Percentiles rank a stretch among this genome's conserved stretches.
These are phyloP conservation scores for Taphrorychus bicolor DNA, from an alignment of 2,888 invertebrate genomes.

Conservation along the genomic window DNA sequence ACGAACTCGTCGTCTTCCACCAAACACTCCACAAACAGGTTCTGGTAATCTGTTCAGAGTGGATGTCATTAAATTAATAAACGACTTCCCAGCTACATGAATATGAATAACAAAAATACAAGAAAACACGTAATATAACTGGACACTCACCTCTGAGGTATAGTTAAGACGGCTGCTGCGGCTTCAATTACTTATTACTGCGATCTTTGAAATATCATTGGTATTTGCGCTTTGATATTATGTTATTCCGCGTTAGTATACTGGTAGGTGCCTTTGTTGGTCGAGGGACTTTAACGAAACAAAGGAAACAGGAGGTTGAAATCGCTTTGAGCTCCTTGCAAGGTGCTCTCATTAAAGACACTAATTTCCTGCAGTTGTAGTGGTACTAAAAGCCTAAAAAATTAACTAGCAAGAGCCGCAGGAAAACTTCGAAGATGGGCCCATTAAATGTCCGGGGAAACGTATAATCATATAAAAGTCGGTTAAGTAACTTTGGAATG, in stretches of 20 bases:
- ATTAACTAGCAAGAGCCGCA: not conserved
- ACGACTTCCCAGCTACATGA: constrained; percentile 41
- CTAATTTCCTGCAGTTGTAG: not conserved
- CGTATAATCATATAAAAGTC: not conserved
- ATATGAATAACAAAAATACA: constrained; percentile 39
- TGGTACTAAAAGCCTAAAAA: not conserved
- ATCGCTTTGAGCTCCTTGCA: too few relatives aligned
- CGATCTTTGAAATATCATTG: not conserved
- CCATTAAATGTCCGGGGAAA: not conserved
- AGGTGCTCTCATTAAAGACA: too few relatives aligned
- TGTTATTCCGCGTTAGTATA: too few relatives aligned
- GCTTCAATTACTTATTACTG: not conserved
- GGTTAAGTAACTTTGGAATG: not conserved
- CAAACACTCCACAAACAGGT: constrained; percentile 38
- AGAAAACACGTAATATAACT: constrained; percentile 39
- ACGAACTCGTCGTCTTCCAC: constrained; percentile 21
- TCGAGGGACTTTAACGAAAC: not conserved
- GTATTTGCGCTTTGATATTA: too few relatives aligned
- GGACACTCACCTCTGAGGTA: constrained; percentile 35
- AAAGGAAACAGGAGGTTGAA: too few relatives aligned
- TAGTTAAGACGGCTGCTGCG: not conserved
- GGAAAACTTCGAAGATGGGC: not conserved
- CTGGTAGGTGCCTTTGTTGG: not conserved
- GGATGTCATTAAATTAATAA: constrained; percentile 43
- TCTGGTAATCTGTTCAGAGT: constrained; percentile 39